These are phyloP conservation scores for Athene noctua DNA, from an alignment of 2,113 vertebrate genomes.

Conservation along the genomic window DNA sequence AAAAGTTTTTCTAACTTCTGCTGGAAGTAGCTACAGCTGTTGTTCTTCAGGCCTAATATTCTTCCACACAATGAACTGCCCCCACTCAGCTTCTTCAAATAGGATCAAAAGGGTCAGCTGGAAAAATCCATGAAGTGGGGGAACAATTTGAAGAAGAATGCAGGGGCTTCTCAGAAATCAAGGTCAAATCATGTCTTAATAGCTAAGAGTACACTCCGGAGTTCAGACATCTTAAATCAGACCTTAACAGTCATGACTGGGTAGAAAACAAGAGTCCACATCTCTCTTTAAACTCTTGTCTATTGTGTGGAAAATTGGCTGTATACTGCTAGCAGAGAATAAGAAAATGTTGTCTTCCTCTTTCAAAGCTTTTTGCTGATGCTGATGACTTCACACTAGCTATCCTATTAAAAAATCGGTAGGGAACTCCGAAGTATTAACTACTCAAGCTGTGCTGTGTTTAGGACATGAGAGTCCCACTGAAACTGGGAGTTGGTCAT, in stretches of 20 bases:
- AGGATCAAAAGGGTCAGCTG: slow-evolving; percentile 24
- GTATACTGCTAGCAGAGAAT: background rate
- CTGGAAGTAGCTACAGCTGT: background rate
- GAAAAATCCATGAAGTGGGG: slow-evolving; percentile 29
- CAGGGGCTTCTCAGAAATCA: background rate
- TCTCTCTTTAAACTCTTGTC: background rate
- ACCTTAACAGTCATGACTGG: background rate
- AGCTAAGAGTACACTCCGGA: background rate
- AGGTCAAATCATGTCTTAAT: background rate
- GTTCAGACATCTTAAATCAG: background rate
- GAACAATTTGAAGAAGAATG: background rate
- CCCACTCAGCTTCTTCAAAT: background rate
- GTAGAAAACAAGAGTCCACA: background rate
- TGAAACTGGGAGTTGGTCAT: background rate
- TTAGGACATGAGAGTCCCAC: background rate
- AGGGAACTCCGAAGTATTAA: background rate
- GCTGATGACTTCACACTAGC: background rate
- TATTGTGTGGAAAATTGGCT: background rate
- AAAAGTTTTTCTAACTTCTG: background rate
- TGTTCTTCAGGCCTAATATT: slow-evolving; percentile 1
- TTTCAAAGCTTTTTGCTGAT: background rate
- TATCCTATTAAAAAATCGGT: background rate
- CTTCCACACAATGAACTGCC: background rate
- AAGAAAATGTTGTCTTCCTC: background rate
- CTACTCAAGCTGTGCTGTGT: background rate